These are phyloP conservation scores for Syngnathus floridae DNA, from an alignment of 2,113 vertebrate genomes.

Conservation along the genomic window DNA sequence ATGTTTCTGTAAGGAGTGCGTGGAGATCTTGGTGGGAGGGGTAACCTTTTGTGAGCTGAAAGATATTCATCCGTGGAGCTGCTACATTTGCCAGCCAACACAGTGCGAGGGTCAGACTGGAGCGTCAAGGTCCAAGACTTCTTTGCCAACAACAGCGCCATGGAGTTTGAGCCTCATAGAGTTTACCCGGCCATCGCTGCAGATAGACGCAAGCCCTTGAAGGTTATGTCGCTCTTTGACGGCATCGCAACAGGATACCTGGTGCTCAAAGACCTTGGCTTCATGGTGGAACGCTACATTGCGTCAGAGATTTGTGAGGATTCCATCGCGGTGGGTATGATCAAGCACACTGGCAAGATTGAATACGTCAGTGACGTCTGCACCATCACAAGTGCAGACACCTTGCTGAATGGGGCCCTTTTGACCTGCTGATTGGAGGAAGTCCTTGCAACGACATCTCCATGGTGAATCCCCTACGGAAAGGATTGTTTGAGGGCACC, in stretches of 20 bases:
- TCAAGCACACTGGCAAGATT: constrained; percentile 83
- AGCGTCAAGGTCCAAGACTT: constrained; percentile 80
- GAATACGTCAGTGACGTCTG: constrained; percentile 84
- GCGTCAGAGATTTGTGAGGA: constrained; percentile 60
- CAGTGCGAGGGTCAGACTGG: constrained; percentile 79
- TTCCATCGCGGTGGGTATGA: not conserved
- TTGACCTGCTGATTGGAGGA: too few relatives aligned
- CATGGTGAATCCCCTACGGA: constrained; percentile 81
- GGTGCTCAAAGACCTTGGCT: constrained; percentile 86
- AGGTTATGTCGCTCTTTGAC: constrained; percentile 89
- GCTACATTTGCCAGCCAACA: constrained; percentile 82
- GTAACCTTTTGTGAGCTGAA: constrained; percentile 57
- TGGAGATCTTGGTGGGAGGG: too few relatives aligned
- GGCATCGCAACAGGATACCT: constrained; percentile 90
- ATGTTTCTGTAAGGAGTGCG: constrained; percentile 93
- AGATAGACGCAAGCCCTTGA: constrained; percentile 76
- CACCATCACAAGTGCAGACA: constrained; percentile 86
- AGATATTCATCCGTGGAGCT: constrained; percentile 85
- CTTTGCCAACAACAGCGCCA: constrained; percentile 81
- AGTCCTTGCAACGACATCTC: constrained; percentile 65
- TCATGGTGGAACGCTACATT: constrained; percentile 84
- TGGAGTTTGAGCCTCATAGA: constrained; percentile 85
- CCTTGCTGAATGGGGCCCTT: constrained; percentile 93
- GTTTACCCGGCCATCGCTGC: constrained; percentile 83
- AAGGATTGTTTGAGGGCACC: too few relatives aligned